Evolutionary conservation across 1,140 invertebrate genomes (phyloP), one percentile per base, ranked within the genome.

Genomic region (Leguminivora glycinivorella): DNA sequence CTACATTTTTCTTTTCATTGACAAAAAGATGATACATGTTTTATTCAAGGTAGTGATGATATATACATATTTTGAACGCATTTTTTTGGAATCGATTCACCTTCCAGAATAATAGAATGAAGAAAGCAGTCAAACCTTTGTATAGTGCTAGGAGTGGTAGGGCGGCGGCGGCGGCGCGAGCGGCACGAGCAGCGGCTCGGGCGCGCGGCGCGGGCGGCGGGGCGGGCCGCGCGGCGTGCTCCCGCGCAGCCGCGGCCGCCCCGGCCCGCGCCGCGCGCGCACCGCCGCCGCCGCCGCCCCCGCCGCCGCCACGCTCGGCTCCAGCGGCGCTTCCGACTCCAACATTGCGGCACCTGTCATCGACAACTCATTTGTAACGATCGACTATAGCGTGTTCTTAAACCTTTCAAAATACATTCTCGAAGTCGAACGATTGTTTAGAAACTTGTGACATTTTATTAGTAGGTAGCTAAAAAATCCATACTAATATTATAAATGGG

Each of bases 181-280:
- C 1, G 94, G 94, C 67, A 94, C 94, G 1, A 94, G 89, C 40
- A 94, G 81, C 2, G 94, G 94, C 68, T 93, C 92, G 7, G 94
- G 91, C 0, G 93, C 92, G 67, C 93, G 90, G n/a, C 94, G 84
- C 71, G 93, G 84, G 72, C 92, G 85, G 40, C 93, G 83, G 56
- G 90, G 56, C 43, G 76, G 67, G 0, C 56, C 71, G 26, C 95
- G 47, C 92, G 91, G 1, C 93, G 95, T 74, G 93, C 93, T 66
- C 94, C 89, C 31, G 95, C 95, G 93, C 29, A 96, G 88, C 4
- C 96, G 91, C 0, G 96, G 96, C 77, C 97, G 85, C 14, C 96
- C 96, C 0, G 96, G 95, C 9, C 96, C 96, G 25, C 95, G 86
- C 69, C 94, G 92, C 4, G 74, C 78, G n/a, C 80, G 73, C 25